Base-by-base conservation (phyloP, 92 coral and sea anemone genomes). In the Siderastrea siderea region DNA sequence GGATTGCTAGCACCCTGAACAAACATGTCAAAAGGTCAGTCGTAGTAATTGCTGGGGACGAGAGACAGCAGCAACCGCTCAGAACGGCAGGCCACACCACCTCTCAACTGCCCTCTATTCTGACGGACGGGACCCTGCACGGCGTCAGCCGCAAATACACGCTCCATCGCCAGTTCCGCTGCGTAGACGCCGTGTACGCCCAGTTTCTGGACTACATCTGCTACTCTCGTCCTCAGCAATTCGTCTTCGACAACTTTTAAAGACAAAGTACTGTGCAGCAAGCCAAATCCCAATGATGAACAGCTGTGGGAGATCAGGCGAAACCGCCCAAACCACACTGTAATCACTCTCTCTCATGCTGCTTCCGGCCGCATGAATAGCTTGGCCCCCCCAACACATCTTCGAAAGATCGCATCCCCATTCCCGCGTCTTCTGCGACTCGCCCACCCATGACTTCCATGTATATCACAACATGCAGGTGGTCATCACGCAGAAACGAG, bases 381-480 rank as follows among this genome's bases (percentile, higher is more conserved):
- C 38, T 26, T 26, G 38, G 38, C 38, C 38, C 38, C 38, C 38
- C 38, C 38, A 26, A 26, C 38, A 26, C 38, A 26, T 26, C 38
- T 26, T 26, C 38, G 38, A 26, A 26, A 26, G 38, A 26, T 26
- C 38, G 38, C 38, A 26, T 0, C 38, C 38, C 38, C 38, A 26
- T 26, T 26, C 38, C 38, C 38, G 38, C 38, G 38, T 26, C 38
- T 26, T 26, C 38, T 26, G 38, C 38, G 38, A 26, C 38, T 26
- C 38, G 38, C 38, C 38, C 38, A 26, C 38, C 38, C 38, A 26
- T 26, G 38, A 26, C 38, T 26, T 26, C 38, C 38, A 26, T 26
- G 47, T 79, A 9, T 79, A 6, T 79, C 62, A 79, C 43, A 47
- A 16, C 3, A 79, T 79, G 84, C 68, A 66, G 61, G 71, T 79